phyloP scores from a whole-genome alignment of 1,140 invertebrate species.

The Drosophila tristis region DNA sequence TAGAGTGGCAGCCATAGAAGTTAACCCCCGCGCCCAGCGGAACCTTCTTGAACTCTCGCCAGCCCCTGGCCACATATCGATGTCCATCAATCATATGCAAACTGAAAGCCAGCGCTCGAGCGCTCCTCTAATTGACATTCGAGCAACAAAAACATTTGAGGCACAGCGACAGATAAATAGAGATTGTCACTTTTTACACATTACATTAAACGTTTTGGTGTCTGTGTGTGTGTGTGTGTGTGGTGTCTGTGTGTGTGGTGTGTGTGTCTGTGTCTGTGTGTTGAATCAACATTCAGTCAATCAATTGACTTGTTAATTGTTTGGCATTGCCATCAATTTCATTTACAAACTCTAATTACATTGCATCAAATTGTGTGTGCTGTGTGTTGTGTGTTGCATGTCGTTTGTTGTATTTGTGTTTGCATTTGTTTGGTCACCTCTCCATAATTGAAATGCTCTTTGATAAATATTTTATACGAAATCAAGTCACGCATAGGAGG shows the following conservation, averaged over 20 bases:
- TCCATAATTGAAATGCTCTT: slow-evolving; percentile 19
- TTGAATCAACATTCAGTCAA: slow-evolving; percentile 39
- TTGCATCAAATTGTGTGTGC: too few species aligned
- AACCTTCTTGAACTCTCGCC: too few species aligned
- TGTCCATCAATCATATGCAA: slow-evolving; percentile 53
- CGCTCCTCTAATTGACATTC: slow-evolving; percentile 32
- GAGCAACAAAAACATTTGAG: neutral
- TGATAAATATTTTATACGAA: slow-evolving; percentile 16
- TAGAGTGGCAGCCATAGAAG: too few species aligned
- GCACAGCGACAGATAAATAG: neutral
- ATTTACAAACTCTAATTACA: slow-evolving; percentile 26
- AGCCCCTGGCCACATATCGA: neutral
- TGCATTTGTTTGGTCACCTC: neutral
- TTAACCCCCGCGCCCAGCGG: too few species aligned
- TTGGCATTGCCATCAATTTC: slow-evolving; percentile 29
- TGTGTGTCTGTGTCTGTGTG: neutral
- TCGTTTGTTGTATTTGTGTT: slow-evolving; percentile 6
- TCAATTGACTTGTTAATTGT: slow-evolving; percentile 61
- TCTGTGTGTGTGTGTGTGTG: neutral
- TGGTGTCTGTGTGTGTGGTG: neutral
- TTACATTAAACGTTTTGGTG: slow-evolving; percentile 17
- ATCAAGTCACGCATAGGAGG: neutral
- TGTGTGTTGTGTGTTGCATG: neutral
- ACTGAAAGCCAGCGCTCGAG: slow-evolving; percentile 23
- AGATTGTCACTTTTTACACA: slow-evolving; percentile 13